These are phyloP conservation scores for Philereme vetulata DNA, from an alignment of 2,888 invertebrate species.

Conservation along the genomic window DNA sequence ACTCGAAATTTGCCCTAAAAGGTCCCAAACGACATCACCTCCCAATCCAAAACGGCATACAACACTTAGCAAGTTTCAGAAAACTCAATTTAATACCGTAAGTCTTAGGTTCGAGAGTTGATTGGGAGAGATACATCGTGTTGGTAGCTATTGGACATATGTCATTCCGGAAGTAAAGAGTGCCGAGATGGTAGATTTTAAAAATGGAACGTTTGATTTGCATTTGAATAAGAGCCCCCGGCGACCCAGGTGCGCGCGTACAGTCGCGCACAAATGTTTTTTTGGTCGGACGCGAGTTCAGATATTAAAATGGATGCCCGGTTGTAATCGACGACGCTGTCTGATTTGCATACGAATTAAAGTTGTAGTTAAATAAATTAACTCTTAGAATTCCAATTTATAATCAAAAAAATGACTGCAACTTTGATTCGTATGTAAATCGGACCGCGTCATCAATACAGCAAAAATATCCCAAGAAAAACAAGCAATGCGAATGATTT, in stretches of 20 bases:
- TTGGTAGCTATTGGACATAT: slow-evolving; percentile 74
- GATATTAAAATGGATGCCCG: slow-evolving; percentile 70
- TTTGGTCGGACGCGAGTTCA: slow-evolving; percentile 45
- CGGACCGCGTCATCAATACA: too few relatives aligned
- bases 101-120: slow-evolving; percentile 46
- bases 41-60: slow-evolving; percentile 50
- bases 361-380: slow-evolving; percentile 26
- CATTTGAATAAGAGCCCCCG: slow-evolving; percentile 83
- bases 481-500: too few relatives aligned
- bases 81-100: slow-evolving; percentile 38
- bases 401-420: too few relatives aligned
- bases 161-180: slow-evolving; percentile 80
- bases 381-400: too few relatives aligned
- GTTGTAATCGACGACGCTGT: slow-evolving; percentile 62
- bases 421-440: too few relatives aligned
- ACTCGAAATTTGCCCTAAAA: slow-evolving; percentile 80
- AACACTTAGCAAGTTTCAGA: slow-evolving; percentile 27
- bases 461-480: too few relatives aligned
- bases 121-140: slow-evolving; percentile 42
- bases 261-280: slow-evolving; percentile 69
- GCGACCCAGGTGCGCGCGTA: slow-evolving; percentile 82
- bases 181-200: slow-evolving; percentile 82
- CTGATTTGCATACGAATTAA: slow-evolving; percentile 60
- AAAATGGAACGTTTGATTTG: slow-evolving; percentile 85
- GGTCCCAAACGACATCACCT: slow-evolving; percentile 75